Evolutionary conservation across 2,797 vertebrate genomes (phyloP).

Genomic region (Staurois parvus): DNA sequence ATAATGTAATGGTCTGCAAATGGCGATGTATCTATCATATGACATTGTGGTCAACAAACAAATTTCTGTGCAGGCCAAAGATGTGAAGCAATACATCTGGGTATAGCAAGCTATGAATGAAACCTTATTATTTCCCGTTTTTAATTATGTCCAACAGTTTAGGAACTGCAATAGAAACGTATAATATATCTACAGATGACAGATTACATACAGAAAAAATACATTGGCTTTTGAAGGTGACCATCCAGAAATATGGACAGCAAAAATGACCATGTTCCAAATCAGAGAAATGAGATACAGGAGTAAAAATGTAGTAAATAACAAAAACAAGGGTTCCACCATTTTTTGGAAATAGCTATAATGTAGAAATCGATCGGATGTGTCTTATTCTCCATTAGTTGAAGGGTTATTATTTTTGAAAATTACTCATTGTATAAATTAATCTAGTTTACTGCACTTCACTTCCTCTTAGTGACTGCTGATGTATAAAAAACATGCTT

Average conservation of each 20-base stretch:
- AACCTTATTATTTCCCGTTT: conserved; percentile 27
- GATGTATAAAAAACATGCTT: no score
- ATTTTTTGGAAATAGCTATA: conserved; percentile 11
- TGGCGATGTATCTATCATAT: conserved; percentile 50
- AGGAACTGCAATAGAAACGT: conserved; percentile 29
- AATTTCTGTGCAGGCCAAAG: conserved; percentile 46
- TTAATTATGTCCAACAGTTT: conserved; percentile 44
- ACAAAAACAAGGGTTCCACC: not conserved
- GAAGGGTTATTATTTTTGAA: no score
- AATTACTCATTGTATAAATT: no score
- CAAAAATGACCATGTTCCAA: conserved; percentile 56
- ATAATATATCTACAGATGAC: conserved; percentile 55
- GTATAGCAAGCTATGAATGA: conserved; percentile 43
- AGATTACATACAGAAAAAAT: conserved; percentile 60
- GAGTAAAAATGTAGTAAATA: conserved; percentile 30
- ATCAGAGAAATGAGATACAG: conserved; percentile 19
- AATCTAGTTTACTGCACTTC: no score
- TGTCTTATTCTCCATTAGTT: conserved; percentile 23
- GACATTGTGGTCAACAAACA: conserved; percentile 44
- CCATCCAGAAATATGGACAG: conserved; percentile 2
- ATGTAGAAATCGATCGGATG: conserved; percentile 28
- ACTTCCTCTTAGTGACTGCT: no score
- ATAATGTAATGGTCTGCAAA: conserved; percentile 52
- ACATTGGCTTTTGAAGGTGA: conserved; percentile 46
- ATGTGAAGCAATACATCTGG: conserved; percentile 46